Percentiles rank a stretch among this genome's conserved stretches.
Conservation (phyloP, 2,797 vertebrate genomes). For the Dallia pectoralis region DNA sequence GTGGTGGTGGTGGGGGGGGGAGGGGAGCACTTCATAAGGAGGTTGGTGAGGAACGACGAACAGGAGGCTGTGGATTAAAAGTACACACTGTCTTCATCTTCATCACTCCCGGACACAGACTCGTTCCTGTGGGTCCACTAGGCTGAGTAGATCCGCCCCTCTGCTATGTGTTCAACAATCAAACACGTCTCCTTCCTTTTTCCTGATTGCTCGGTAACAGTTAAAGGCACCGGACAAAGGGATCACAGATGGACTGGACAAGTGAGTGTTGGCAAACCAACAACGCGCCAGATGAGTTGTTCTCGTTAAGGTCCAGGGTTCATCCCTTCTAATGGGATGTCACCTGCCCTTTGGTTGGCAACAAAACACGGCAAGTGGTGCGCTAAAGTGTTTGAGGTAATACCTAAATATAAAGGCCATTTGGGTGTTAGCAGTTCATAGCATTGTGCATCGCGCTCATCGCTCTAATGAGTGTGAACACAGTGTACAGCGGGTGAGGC, state of each 20-base stretch:
- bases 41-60: conserved; percentile 53
- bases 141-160: conserved; percentile 14
- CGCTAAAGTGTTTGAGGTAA: conserved; percentile 14
- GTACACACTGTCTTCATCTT: conserved; percentile 32
- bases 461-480: background rate
- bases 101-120: conserved; percentile 22
- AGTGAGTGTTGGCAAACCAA: conserved; percentile 44
- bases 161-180: conserved; percentile 22
- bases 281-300: conserved; percentile 54
- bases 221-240: conserved; percentile 27
- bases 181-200: conserved; percentile 22
- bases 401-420: background rate
- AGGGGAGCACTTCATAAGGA: conserved; percentile 40
- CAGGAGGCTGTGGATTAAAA: conserved; percentile 40
- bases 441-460: background rate
- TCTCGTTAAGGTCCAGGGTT: conserved; percentile 39
- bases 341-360: conserved; percentile 7
- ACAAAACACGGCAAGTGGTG: conserved; percentile 17
- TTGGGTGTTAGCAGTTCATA: background rate
- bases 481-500: background rate
- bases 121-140: conserved; percentile 34
- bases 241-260: conserved; percentile 40
- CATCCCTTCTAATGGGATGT: conserved; percentile 24
- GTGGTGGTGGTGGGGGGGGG: background rate
- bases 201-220: conserved; percentile 2